Evolutionary conservation across 2,888 invertebrate genomes (phyloP).

Genomic region (Agonopterix subpropinquella): DNA sequence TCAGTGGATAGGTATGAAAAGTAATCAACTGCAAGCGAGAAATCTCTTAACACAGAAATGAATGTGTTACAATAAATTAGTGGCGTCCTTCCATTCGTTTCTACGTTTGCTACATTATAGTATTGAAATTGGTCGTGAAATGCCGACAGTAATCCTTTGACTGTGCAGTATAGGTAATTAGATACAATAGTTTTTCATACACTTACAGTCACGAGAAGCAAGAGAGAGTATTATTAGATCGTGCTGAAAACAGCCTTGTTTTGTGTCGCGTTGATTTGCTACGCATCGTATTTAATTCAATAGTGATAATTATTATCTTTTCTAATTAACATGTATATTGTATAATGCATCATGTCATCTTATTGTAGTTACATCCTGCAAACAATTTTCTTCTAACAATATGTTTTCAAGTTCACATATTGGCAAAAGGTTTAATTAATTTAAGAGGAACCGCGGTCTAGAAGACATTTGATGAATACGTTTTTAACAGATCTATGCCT

Average conservation of each 20-base stretch:
- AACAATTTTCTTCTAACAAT: no score
- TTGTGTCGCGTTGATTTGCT: background rate
- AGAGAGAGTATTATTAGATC: background rate
- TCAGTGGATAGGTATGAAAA: no score
- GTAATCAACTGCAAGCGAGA: no score
- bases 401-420: no score
- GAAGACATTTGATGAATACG: no score
- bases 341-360: no score
- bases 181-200: background rate
- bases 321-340: no score
- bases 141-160: background rate
- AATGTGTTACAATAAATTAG: background rate
- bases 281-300: background rate
- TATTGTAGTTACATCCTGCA: no score
- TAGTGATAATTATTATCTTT: background rate
- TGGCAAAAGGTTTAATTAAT: no score
- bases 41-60: no score
- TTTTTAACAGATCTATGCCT: no score
- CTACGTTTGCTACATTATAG: slow-evolving; percentile 2
- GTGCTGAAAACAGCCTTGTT: background rate
- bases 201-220: background rate
- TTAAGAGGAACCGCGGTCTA: no score
- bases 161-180: background rate
- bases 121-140: slow-evolving; percentile 3
- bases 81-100: slow-evolving; percentile 2